Conservation (phyloP, 2,888 invertebrate species). For the Elmis aenea region DNA sequence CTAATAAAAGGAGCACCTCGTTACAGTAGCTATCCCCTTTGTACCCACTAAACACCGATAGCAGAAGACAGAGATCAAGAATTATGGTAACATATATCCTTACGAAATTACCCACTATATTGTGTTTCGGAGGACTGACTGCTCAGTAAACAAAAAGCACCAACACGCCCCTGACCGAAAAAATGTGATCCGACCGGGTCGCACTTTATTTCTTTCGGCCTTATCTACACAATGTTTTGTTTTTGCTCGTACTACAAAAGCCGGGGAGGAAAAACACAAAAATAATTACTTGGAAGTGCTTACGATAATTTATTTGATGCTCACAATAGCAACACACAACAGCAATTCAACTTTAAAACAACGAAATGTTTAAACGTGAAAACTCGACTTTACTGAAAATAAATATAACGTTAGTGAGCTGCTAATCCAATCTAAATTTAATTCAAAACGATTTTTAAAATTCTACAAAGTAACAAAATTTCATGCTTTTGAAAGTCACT, state of each 20-base stretch:
- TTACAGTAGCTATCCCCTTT: constrained; percentile 15
- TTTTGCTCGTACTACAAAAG: not conserved
- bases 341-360: too few species aligned
- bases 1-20: constrained; percentile 14
- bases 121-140: constrained; percentile 12
- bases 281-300: constrained; percentile 13
- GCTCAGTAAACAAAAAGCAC: constrained; percentile 19
- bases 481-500: too few species aligned
- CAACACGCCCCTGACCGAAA: constrained; percentile 13
- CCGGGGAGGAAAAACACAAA: constrained; percentile 8
- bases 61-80: constrained; percentile 15
- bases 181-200: constrained; percentile 2
- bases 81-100: constrained; percentile 12
- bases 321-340: too few species aligned
- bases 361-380: too few species aligned
- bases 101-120: constrained; percentile 18
- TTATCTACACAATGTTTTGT: constrained; percentile 9
- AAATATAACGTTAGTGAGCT: too few species aligned
- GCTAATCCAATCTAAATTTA: too few species aligned
- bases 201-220: constrained; percentile 5
- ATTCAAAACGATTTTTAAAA: too few species aligned
- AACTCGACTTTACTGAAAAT: too few species aligned
- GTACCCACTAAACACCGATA: constrained; percentile 15
- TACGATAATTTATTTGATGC: constrained; percentile 15
- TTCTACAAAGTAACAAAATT: too few species aligned